A percentile compares a stretch with the other conserved stretches of the same genome.
These are phyloP conservation scores for Lucifuga dentata DNA, from an alignment of 2,113 vertebrate genomes.

Conservation along the genomic window DNA sequence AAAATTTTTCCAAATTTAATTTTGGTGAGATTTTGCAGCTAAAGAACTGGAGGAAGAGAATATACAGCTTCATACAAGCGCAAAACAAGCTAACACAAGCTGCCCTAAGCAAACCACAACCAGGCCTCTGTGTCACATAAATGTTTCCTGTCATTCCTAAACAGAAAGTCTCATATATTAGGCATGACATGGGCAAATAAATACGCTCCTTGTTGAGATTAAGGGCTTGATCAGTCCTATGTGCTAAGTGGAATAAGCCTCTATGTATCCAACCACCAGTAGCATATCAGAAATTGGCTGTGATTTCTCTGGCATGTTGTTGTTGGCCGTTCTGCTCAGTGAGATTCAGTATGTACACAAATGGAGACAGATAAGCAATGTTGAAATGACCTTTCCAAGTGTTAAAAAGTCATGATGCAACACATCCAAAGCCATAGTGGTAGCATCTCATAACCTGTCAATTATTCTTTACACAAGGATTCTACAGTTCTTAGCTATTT, in stretches of 20 bases:
- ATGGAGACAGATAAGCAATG: slow-evolving; percentile 51
- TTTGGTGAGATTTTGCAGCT: not conserved
- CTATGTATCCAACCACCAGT: slow-evolving; percentile 8
- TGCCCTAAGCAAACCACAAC: slow-evolving; percentile 14
- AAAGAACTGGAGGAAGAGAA: slow-evolving; percentile 14
- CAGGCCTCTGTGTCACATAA: slow-evolving; percentile 24
- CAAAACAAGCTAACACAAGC: not conserved
- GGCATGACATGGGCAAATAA: slow-evolving; percentile 50
- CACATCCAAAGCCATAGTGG: slow-evolving; percentile 8
- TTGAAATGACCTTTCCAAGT: slow-evolving; percentile 40
- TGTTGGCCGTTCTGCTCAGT: slow-evolving; percentile 50
- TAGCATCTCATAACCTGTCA: not conserved
- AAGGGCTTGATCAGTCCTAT: slow-evolving; percentile 37
- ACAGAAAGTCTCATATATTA: slow-evolving; percentile 34
- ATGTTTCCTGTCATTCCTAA: slow-evolving; percentile 19
- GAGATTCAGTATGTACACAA: slow-evolving; percentile 32
- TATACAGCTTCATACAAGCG: slow-evolving; percentile 2
- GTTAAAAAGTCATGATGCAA: slow-evolving; percentile 30
- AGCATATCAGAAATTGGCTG: slow-evolving; percentile 25
- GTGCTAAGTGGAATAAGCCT: slow-evolving; percentile 32
- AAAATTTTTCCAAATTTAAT: not conserved
- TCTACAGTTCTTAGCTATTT: not conserved
- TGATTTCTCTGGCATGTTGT: slow-evolving; percentile 50
- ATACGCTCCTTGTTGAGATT: slow-evolving; percentile 27
- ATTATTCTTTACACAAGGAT: not conserved